Conservation (phyloP, 2,113 vertebrate species). For the Hydrochoerus hydrochaeris region DNA sequence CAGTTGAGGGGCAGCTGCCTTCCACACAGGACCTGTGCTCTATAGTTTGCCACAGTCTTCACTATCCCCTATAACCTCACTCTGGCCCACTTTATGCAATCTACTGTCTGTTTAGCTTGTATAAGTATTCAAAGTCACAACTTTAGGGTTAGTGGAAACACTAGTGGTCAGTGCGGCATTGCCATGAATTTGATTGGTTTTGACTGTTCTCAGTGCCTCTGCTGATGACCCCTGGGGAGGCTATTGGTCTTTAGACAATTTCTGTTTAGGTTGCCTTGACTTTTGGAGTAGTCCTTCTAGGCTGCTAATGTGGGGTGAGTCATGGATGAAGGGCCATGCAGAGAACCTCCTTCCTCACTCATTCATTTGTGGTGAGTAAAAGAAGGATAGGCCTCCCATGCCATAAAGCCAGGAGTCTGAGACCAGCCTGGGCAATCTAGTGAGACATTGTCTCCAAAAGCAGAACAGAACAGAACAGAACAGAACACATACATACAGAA, state of each 20-base stretch:
- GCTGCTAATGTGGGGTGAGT: background rate
- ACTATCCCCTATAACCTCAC: background rate
- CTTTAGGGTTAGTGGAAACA: background rate
- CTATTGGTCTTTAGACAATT: background rate
- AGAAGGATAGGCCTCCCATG: background rate
- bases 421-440: background rate
- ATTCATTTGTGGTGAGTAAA: background rate
- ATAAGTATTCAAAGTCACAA: too few relatives aligned
- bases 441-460: background rate
- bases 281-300: background rate
- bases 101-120: background rate
- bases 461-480: background rate
- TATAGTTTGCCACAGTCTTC: fast-evolving
- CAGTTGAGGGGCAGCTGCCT: background rate
- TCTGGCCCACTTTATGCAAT: too few relatives aligned
- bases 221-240: background rate
- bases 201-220: background rate
- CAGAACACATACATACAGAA: background rate
- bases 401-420: background rate
- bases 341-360: background rate
- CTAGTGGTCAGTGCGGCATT: background rate
- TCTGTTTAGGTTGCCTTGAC: background rate
- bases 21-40: fast-evolving
- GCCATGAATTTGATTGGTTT: background rate
- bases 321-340: background rate